phyloP scores from a whole-genome alignment of 1,140 invertebrate species.

The Nasonia vitripennis region DNA sequence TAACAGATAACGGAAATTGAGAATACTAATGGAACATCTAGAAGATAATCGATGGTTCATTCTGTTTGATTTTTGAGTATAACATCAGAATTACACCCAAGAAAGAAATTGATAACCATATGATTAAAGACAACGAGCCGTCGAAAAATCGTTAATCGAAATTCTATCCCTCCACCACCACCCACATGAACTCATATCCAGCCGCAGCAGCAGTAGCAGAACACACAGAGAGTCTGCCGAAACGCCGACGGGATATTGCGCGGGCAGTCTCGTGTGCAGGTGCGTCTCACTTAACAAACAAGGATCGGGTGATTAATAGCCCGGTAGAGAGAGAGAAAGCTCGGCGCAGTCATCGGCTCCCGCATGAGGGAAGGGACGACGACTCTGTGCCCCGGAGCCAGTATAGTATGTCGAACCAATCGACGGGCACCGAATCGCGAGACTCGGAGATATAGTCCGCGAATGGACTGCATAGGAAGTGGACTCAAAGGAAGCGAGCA shows the following conservation, averaged over 20 bases:
- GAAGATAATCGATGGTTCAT: no score
- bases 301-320: slow-evolving; percentile 71
- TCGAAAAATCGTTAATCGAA: slow-evolving; percentile 62
- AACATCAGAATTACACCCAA: no score
- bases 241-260: slow-evolving; percentile 68
- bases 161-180: slow-evolving; percentile 56
- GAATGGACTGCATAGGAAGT: neutral
- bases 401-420: slow-evolving; percentile 2
- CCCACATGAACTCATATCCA: neutral
- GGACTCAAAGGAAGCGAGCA: slow-evolving; percentile 55
- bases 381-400: neutral
- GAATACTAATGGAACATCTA: no score
- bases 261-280: slow-evolving; percentile 57
- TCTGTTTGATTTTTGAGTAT: no score
- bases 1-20: no score
- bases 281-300: slow-evolving; percentile 72
- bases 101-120: no score
- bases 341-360: slow-evolving; percentile 60
- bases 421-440: slow-evolving; percentile 17
- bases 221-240: neutral
- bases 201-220: neutral
- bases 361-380: slow-evolving; percentile 29
- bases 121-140: slow-evolving; percentile 19
- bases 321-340: slow-evolving; percentile 37
- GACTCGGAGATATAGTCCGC: slow-evolving; percentile 15